These are phyloP conservation scores for Podocnemis expansa DNA, from an alignment of 2,113 vertebrate species.

Conservation along the genomic window DNA sequence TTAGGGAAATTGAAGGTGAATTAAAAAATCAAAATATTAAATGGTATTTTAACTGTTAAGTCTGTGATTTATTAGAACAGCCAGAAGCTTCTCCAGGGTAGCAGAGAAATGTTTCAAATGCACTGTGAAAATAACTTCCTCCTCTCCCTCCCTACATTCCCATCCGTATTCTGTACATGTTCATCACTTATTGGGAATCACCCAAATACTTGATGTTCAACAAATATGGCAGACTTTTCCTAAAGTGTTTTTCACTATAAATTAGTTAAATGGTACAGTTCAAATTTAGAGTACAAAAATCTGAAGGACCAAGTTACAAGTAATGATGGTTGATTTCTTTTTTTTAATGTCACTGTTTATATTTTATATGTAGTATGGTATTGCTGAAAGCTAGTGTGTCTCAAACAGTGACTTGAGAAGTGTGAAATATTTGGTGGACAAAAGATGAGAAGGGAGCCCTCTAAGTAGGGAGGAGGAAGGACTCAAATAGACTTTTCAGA, in stretches of 20 bases:
- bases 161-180: neutral
- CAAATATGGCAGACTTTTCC: neutral
- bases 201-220: neutral
- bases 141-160: neutral
- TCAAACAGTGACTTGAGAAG: neutral
- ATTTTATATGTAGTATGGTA: neutral
- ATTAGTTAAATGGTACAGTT: neutral
- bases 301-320: neutral
- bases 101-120: neutral
- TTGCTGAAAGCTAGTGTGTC: neutral
- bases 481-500: rapidly evolving
- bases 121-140: neutral
- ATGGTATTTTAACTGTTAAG: neutral
- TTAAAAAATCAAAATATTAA: neutral
- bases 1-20: neutral
- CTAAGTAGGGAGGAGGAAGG: neutral
- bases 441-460: neutral
- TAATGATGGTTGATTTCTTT: neutral
- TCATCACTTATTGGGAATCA: neutral
- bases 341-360: neutral
- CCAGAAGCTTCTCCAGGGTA: rapidly evolving
- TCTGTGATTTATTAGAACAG: neutral
- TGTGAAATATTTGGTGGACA: neutral
- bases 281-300: neutral
- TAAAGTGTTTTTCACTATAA: neutral